These are phyloP conservation scores for Cnemophilus loriae DNA, from an alignment of 2,113 vertebrate species.

Conservation along the genomic window DNA sequence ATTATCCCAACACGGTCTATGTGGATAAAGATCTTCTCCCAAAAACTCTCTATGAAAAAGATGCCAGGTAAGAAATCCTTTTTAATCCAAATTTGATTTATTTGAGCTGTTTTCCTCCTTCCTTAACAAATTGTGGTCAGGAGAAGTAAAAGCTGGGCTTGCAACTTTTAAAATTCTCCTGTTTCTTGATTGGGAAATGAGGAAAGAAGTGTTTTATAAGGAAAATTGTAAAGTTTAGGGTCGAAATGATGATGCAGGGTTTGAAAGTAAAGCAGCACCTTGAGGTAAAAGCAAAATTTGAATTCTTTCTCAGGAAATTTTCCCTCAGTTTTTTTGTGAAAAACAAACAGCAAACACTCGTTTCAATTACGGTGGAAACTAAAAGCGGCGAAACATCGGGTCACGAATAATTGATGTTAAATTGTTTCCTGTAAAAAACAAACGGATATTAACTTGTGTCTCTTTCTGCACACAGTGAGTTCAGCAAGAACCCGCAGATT, in stretches of 20 bases:
- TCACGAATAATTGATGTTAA: not conserved
- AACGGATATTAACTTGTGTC: not conserved
- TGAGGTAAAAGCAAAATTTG: not conserved
- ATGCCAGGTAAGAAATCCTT: slow-evolving; percentile 79
- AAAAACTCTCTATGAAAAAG: slow-evolving; percentile 84
- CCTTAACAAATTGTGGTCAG: not conserved
- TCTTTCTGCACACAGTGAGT: slow-evolving; percentile 74
- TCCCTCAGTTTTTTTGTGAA: not conserved
- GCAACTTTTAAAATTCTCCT: not conserved
- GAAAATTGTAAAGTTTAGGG: not conserved
- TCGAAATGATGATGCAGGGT: not conserved
- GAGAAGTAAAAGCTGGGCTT: not conserved
- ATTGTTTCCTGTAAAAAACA: not conserved
- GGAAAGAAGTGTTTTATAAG: not conserved
- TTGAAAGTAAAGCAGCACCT: not conserved
- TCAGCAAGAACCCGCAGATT: slow-evolving; percentile 83
- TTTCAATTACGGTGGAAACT: not conserved
- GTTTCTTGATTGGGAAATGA: not conserved
- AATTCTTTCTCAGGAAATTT: not conserved
- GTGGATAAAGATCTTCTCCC: slow-evolving; percentile 90
- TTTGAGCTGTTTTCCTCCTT: not conserved
- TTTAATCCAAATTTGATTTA: not conserved
- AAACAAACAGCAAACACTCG: not conserved
- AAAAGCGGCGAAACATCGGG: rapidly evolving
- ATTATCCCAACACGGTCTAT: slow-evolving; percentile 86